Evolutionary conservation across 1,140 invertebrate species (phyloP), one percentile per base, ranked within the genome.

Genomic region (Zaprionus lachaisei): DNA sequence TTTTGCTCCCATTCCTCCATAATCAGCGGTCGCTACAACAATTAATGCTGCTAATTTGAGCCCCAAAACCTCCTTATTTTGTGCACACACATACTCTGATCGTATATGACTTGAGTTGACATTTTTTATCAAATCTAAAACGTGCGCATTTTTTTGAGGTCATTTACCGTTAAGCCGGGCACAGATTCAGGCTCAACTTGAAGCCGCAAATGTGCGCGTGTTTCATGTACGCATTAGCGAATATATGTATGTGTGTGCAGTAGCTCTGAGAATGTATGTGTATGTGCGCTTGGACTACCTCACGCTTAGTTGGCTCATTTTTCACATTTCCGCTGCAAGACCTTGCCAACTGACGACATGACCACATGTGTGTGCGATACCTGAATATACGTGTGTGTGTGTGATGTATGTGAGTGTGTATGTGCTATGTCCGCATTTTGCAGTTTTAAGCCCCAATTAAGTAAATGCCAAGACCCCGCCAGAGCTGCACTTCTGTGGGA

Each of bases 401-500:
- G 44, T 60, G 24, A 26, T 26, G 38, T 69, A 5, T 28, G 9
- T 55, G 11, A 14, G 15, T 41, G 24, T 15, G 15, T 14, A 22
- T 47, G 6, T 47, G 55, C 24, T 6, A 63, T 49, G 55, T 62
- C 60, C 73, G 79, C 75, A 82, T 76, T 82, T 77, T 84, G 60
- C 84, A 60, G 74, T 77, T 83, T 87, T 81, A 81, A 87, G 80
- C 81, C 66, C 74, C 84, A 87, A 89, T 90, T 90, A 90, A 90
- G 85, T 84, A 81, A 89, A 90, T 74, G 79, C 78, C 81, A 73
- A 54, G 69, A 51, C 24, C 26, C 14, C 7, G 54, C 51, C 24
- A 68, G 80, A 26, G 41, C 22, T 47, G 38, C 56, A 58, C 37
- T 62, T 41, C 12, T 7, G 64, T 22, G 24, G 2, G 11, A 26